phyloP scores from a whole-genome alignment of 1,140 invertebrate genomes.

The Gryllus bimaculatus region DNA sequence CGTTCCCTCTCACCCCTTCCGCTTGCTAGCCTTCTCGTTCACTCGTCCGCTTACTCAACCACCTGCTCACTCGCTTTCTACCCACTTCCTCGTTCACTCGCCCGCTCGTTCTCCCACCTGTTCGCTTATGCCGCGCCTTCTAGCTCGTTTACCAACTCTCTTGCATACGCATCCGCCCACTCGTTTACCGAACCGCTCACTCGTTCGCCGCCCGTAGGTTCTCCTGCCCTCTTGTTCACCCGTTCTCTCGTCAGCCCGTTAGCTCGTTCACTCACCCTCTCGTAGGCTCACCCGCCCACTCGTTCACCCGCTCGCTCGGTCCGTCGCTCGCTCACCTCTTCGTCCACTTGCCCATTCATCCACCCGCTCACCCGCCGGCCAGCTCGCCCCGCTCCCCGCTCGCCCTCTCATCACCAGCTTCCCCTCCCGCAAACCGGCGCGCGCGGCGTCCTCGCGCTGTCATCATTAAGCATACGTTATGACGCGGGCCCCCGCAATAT shows the following conservation, averaged over 20 bases:
- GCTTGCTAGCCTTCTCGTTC: background rate
- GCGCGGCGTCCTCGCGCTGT: background rate
- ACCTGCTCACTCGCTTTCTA: background rate
- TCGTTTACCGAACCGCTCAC: too few relatives aligned
- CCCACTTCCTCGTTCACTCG: background rate
- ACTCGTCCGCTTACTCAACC: background rate
- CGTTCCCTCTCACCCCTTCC: background rate
- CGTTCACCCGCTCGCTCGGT: too few relatives aligned
- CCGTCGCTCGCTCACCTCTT: too few relatives aligned
- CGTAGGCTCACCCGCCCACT: too few relatives aligned
- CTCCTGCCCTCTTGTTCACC: too few relatives aligned
- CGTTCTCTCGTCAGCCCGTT: too few relatives aligned
- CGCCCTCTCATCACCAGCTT: background rate
- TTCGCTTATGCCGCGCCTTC: too few relatives aligned
- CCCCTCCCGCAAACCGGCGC: background rate
- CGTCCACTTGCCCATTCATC: too few relatives aligned
- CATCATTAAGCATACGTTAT: conserved; percentile 5
- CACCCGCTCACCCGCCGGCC: background rate
- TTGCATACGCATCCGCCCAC: too few relatives aligned
- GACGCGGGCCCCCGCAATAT: background rate
- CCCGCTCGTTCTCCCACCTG: background rate
- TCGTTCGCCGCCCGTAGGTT: too few relatives aligned
- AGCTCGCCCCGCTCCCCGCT: background rate
- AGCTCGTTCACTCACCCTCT: too few relatives aligned
- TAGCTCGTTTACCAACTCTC: too few relatives aligned